These are phyloP conservation scores for Adelosebastes latens DNA, from an alignment of 2,797 vertebrate genomes.

Conservation along the genomic window DNA sequence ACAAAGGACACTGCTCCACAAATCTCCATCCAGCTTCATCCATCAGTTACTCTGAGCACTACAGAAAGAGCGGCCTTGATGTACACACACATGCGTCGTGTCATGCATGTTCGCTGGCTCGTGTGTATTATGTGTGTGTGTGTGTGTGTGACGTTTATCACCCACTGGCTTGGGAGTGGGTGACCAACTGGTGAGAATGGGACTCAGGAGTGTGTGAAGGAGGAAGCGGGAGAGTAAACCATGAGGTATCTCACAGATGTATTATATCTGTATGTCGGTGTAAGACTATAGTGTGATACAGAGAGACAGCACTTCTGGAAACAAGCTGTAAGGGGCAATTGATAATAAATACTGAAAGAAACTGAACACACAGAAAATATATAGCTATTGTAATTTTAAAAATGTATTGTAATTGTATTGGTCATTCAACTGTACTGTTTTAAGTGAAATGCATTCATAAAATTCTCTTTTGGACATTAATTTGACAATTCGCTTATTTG, in stretches of 20 bases:
- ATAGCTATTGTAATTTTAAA: background rate
- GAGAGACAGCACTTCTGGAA: background rate
- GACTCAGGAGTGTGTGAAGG: conserved; percentile 13
- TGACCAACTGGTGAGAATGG: conserved; percentile 31
- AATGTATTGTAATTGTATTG: background rate
- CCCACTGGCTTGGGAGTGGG: background rate
- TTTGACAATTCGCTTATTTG: background rate
- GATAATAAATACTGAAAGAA: background rate
- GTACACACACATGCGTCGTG: background rate
- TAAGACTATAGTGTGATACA: background rate
- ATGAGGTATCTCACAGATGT: background rate
- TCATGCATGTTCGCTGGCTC: background rate
- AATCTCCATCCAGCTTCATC: conserved; percentile 42
- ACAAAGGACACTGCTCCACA: conserved; percentile 62
- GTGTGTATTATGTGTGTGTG: background rate
- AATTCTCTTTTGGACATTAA: background rate
- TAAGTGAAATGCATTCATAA: background rate
- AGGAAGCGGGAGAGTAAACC: background rate
- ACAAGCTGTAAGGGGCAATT: background rate
- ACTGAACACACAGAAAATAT: background rate
- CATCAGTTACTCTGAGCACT: conserved; percentile 31
- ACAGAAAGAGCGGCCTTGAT: conserved; percentile 36
- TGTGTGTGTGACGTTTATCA: conserved; percentile 34
- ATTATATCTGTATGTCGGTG: background rate
- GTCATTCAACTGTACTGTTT: background rate